Conservation (phyloP, 2,113 vertebrate species). For the Laterallus jamaicensis region DNA sequence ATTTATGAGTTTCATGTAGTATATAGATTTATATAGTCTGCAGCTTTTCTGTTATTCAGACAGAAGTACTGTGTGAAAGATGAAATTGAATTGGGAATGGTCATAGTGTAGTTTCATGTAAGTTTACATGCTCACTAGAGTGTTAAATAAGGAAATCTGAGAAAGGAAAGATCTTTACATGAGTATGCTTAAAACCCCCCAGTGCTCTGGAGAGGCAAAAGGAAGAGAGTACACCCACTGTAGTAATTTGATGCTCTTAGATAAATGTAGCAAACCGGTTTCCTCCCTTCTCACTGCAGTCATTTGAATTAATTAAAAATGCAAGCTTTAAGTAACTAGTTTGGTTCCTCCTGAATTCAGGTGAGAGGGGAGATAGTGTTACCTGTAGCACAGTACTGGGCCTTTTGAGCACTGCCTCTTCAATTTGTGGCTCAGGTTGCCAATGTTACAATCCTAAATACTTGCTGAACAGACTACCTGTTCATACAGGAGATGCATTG, state of each 20-base stretch:
- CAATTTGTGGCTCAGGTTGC: slow-evolving; percentile 71
- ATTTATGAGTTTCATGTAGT: background rate
- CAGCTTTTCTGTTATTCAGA: background rate
- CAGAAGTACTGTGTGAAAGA: background rate
- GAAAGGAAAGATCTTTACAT: background rate
- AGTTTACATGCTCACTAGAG: background rate
- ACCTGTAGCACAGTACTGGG: slow-evolving; percentile 51
- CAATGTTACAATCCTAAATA: slow-evolving; percentile 73
- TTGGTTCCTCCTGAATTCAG: slow-evolving; percentile 49
- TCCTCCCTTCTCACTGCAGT: slow-evolving; percentile 27
- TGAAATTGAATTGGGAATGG: background rate
- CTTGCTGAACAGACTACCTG: slow-evolving; percentile 75
- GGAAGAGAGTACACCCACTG: background rate
- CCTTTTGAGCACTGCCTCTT: slow-evolving; percentile 59
- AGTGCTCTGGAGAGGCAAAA: background rate
- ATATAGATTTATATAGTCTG: background rate
- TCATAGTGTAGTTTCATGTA: background rate
- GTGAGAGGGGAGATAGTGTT: slow-evolving; percentile 46
- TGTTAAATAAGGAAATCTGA: background rate
- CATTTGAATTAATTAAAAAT: slow-evolving; percentile 20
- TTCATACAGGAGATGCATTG: slow-evolving; percentile 82
- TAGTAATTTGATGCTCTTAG: background rate
- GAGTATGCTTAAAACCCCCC: background rate
- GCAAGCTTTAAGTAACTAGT: slow-evolving; percentile 27
- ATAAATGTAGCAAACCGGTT: background rate